Base-by-base conservation (phyloP, 2,113 vertebrate genomes). In the Vulpes ferrilata region DNA sequence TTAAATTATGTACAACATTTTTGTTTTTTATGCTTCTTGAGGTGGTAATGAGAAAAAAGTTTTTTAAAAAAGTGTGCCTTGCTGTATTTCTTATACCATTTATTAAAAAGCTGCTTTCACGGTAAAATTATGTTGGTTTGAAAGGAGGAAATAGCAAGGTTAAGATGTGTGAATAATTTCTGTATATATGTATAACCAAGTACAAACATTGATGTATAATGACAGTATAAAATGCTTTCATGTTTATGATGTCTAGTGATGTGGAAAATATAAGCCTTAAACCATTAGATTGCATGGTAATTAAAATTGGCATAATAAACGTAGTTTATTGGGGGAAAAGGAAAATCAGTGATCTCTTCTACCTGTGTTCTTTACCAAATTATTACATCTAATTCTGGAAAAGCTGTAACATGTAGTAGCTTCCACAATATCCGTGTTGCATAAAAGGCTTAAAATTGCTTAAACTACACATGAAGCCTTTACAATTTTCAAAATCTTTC, bases 1-100 rank as follows among this genome's bases (percentile, higher is more conserved):
- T 96, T 98, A 98, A 98, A 99, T 98, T 98, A 99, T 98, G 98
- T 99, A 99, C 95, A 98, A 98, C 93, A 97, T 98, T 98, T 99
- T 99, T 60, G 20, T 35, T 97, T 99, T 99, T 98, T 99, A 99
- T 98, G 98, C 98, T 99, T 99, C 98, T 99, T 98, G 98, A 98
- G 98, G 98, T 98, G 98, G 98, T 98, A 98, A 99, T 98, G 98
- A 98, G 98, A 98, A 99, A 98, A 98, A 88, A 60, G 80, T 98
- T 98, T 99, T 99, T 98, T 98, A 98, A 99, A 98, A 99, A 99
- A 99, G 99, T 99, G 99, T 99, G 99, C 99, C 99, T 99, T 99
- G 99, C 99, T 99, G 98, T 99, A 99, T 99, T 99, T 99, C 99
- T 99, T 99, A 99, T 98, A 98, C 97, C 98, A 99, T 99, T 99